Percentiles rank a stretch among this genome's conserved stretches.
Conservation (phyloP, 2,888 invertebrate species). For the Tribolium freemani region DNA sequence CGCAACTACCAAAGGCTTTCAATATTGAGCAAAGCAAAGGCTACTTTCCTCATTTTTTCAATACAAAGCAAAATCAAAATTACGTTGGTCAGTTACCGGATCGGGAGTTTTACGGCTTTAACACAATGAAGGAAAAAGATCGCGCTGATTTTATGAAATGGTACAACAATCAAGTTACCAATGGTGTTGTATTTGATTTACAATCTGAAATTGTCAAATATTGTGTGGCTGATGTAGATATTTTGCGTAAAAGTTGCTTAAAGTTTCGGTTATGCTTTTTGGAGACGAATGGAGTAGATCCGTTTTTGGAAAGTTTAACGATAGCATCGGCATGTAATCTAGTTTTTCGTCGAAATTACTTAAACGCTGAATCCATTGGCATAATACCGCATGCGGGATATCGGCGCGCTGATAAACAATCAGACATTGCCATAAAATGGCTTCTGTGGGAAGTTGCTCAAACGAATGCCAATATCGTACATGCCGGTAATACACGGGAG, state of each 20-base stretch:
- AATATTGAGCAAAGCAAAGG: not conserved
- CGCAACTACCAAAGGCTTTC: not conserved
- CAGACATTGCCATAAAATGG: not conserved
- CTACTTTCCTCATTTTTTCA: slow-evolving; percentile 9
- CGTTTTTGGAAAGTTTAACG: too few species aligned
- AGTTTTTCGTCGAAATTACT: too few species aligned
- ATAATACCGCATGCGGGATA: not conserved
- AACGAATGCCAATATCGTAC: not conserved
- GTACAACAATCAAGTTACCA: too few species aligned
- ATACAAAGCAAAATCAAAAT: not conserved
- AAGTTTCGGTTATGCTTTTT: slow-evolving; percentile 19
- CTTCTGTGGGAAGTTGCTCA: not conserved
- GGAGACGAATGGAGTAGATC: too few species aligned
- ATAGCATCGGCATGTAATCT: too few species aligned
- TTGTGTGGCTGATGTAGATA: not conserved
- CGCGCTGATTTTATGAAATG: too few species aligned
- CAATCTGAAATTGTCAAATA: too few species aligned
- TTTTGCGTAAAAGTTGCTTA: slow-evolving; percentile 20
- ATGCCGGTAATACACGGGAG: not conserved
- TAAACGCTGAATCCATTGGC: not conserved
- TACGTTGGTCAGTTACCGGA: not conserved
- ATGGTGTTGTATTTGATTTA: too few species aligned
- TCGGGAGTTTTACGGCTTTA: too few species aligned
- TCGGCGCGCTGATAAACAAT: not conserved
- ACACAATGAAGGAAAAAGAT: too few species aligned